A percentile compares a stretch with the other conserved stretches of the same genome.
These are phyloP conservation scores for Cebidichthys violaceus DNA, from an alignment of 2,113 vertebrate species.

Conservation along the genomic window DNA sequence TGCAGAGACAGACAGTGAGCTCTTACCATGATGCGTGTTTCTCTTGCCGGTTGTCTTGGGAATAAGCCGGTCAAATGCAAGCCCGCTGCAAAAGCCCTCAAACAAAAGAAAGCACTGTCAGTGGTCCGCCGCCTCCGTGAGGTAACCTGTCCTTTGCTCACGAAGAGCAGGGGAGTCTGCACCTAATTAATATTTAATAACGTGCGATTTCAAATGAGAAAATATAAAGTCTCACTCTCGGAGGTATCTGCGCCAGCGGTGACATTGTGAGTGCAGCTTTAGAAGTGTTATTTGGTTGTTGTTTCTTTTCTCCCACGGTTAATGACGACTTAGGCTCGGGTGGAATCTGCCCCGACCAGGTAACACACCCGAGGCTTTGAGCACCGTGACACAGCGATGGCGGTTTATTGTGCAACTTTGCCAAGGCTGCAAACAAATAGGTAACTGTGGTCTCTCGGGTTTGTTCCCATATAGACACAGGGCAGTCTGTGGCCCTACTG, in stretches of 20 bases:
- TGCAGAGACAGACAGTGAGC: constrained; percentile 3
- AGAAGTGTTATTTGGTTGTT: not conserved
- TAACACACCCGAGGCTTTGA: constrained; percentile 63
- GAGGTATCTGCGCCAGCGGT: not conserved
- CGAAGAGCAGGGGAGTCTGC: not conserved
- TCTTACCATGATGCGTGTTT: constrained; percentile 74
- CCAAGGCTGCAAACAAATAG: not conserved
- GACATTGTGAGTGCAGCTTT: constrained; percentile 23
- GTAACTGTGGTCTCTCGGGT: not conserved
- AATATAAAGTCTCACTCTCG: not conserved
- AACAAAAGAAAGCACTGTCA: constrained; percentile 19
- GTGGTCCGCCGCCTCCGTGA: not conserved
- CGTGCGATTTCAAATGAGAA: not conserved
- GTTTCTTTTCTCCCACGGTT: not conserved
- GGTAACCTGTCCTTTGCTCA: constrained; percentile 39
- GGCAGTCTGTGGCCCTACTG: too few relatives aligned
- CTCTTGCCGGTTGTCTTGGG: constrained; percentile 11
- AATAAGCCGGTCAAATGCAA: constrained; percentile 22
- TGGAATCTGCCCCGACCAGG: constrained; percentile 76
- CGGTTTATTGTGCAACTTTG: constrained; percentile 55
- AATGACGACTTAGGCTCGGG: constrained; percentile 1
- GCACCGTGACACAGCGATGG: constrained; percentile 43
- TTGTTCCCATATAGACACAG: not conserved
- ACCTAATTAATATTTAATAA: constrained; percentile 60
- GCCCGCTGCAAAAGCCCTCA: constrained; percentile 1